Base-by-base conservation (phyloP, 1,140 invertebrate species). In the Telenomus remus region DNA sequence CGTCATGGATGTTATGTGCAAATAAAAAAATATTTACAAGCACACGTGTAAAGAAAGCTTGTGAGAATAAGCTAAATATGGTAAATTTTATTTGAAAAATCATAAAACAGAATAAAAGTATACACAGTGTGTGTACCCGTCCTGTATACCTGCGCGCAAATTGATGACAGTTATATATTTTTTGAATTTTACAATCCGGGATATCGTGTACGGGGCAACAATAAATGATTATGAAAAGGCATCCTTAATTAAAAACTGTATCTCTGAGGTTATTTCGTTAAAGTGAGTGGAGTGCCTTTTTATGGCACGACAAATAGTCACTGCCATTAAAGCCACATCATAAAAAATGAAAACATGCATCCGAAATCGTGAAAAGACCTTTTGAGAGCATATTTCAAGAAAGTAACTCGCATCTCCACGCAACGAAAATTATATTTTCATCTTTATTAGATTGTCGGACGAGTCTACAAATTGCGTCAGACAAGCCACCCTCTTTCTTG, bases 291-390 rank as follows among this genome's bases (percentile, higher is more conserved):
- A 50, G 53, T 44, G 63, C 53, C 15, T 65, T 76, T 76, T 76
- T 76, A 76, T 71, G 74, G 66, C 66, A 57, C 74, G 61, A 76
- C 74, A 71, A 76, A 76, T 71, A 71, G 48, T 56, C 66, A 66
- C 51, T 42, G 68, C 68, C 68, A 71, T 72, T 77, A 77, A 77
- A 77, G 72, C 63, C 53, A 71, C 68, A 57, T 77, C 74, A 71
- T 72, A 77, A 77, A 77, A 71, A 77, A 77, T 77, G 68, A 72
- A 77, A 78, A 78, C 76, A 70, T 73, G 78, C 63, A 65, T 59
- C 76, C 59, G 71, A 76, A 61, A 44, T 60, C 59, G 64, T 68
- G 72, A 63, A 70, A 70, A 63, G 56, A 47, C 37, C n/a, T 51
- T 74, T 60, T 56, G 76, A 78, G 70, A 70, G 61, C 61, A 78